Percentiles rank a stretch among this genome's conserved stretches.
phyloP scores from a whole-genome alignment of 2,797 vertebrate species.

The Champsocephalus esox region DNA sequence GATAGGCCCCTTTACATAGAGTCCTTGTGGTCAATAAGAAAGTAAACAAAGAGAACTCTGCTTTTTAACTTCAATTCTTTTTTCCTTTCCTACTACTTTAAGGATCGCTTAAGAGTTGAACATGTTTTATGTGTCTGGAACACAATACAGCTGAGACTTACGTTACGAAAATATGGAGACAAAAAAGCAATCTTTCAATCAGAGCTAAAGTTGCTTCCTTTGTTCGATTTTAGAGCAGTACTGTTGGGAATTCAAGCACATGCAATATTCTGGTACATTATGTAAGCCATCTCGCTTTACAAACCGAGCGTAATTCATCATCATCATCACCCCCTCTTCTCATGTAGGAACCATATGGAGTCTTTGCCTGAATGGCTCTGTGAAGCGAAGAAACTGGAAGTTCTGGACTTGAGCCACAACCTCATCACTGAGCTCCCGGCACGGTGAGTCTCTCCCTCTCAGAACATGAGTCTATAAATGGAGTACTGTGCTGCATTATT shows the following conservation, averaged over 20 bases:
- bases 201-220: constrained; percentile 6
- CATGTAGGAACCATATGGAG: constrained; percentile 91
- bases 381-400: constrained; percentile 94
- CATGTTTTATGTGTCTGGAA: neutral
- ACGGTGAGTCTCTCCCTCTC: constrained; percentile 85
- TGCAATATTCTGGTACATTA: neutral
- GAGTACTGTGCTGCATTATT: constrained; percentile 51
- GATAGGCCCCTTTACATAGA: neutral
- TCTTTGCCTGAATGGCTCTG: constrained; percentile 94
- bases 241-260: constrained; percentile 14
- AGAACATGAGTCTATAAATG: constrained; percentile 54
- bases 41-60: neutral
- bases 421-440: constrained; percentile 91
- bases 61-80: constrained; percentile 7
- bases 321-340: constrained; percentile 30
- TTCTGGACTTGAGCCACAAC: constrained; percentile 95
- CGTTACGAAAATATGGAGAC: neutral
- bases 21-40: constrained; percentile 4
- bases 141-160: neutral
- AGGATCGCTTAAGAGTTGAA: neutral
- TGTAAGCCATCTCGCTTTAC: constrained; percentile 18
- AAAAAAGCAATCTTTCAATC: neutral
- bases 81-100: neutral
- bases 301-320: constrained; percentile 48
- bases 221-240: constrained; percentile 6